phyloP scores from a whole-genome alignment of 2,113 vertebrate species.

The Cyanistes caeruleus region DNA sequence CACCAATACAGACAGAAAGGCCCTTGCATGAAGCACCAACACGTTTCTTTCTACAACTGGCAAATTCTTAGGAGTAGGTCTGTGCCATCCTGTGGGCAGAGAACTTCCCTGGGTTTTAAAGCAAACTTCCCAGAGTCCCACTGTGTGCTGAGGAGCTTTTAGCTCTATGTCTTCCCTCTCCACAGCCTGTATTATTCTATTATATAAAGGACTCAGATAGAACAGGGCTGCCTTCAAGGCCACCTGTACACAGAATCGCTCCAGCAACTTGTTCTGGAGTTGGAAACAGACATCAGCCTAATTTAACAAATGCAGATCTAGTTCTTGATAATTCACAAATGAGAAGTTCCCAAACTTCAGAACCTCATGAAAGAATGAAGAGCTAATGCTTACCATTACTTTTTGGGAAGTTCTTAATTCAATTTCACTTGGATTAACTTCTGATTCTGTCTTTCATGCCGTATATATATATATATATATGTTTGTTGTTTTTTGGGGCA shows the following conservation, averaged over 20 bases:
- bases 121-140: neutral
- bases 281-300: neutral
- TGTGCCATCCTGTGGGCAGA: neutral
- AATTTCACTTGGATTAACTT: neutral
- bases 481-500: neutral
- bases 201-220: neutral
- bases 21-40: neutral
- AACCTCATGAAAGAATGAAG: neutral
- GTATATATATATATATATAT: no score
- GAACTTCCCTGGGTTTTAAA: neutral
- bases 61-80: neutral
- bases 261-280: neutral
- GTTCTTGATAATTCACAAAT: neutral
- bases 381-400: neutral
- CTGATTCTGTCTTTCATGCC: neutral
- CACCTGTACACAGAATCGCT: neutral
- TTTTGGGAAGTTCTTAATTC: neutral
- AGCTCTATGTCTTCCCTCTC: neutral
- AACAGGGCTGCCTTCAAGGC: neutral
- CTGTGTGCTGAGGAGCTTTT: neutral
- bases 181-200: neutral
- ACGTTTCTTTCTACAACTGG: neutral
- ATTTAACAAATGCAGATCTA: neutral
- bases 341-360: neutral
- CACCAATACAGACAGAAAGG: neutral